Conservation (phyloP, 2,113 vertebrate species). For the Myodes glareolus region DNA sequence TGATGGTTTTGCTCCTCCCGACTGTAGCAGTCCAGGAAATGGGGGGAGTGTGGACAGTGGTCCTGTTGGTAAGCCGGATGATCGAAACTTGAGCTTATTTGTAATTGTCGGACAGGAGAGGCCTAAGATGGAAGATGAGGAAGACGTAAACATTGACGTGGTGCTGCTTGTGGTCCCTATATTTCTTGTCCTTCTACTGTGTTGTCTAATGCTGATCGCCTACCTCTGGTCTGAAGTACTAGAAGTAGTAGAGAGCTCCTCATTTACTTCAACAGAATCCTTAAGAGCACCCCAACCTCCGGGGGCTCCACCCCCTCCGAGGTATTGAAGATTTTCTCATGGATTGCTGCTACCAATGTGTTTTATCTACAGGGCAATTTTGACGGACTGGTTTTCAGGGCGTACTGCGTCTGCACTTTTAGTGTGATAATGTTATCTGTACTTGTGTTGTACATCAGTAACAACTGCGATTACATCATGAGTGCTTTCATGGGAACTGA, state of each 20-base stretch:
- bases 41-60: slow-evolving; percentile 92
- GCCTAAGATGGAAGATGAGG: not conserved
- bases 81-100: not conserved
- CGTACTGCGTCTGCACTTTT: not conserved
- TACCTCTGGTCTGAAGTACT: not conserved
- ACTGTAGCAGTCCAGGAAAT: slow-evolving; percentile 82
- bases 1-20: slow-evolving; percentile 87
- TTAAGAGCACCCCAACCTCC: not conserved
- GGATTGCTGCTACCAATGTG: not conserved
- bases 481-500: not conserved
- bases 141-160: not conserved
- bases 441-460: not conserved
- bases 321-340: too few species aligned
- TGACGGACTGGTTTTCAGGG: not conserved
- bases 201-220: not conserved
- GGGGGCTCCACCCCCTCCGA: not conserved
- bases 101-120: too few species aligned
- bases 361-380: not conserved
- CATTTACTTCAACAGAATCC: not conserved
- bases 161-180: not conserved
- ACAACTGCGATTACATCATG: not conserved
- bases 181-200: not conserved
- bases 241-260: not conserved
- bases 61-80: not conserved
- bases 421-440: not conserved